A percentile compares a stretch with the other conserved stretches of the same genome.
phyloP scores from a whole-genome alignment of 2,113 vertebrate species.

The Brachirus orientalis region DNA sequence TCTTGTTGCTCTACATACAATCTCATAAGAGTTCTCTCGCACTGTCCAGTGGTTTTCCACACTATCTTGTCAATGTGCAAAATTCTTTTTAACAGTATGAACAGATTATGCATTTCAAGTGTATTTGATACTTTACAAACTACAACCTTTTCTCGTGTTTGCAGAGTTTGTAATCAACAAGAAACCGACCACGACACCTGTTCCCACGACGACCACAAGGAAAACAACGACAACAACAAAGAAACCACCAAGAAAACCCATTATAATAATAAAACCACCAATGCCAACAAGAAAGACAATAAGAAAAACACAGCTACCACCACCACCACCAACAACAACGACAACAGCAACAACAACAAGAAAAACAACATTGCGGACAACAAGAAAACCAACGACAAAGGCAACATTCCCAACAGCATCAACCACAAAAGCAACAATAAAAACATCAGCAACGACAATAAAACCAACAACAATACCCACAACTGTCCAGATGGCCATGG shows the following conservation, averaged over 20 bases:
- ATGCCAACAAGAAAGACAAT: constrained; percentile 55
- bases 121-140: background rate
- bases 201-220: constrained; percentile 63
- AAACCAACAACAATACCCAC: constrained; percentile 31
- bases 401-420: constrained; percentile 28
- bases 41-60: too few relatives aligned
- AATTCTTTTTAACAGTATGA: too few relatives aligned
- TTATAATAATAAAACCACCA: constrained; percentile 53
- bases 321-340: constrained; percentile 1
- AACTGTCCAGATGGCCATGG: constrained; percentile 39
- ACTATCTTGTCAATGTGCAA: too few relatives aligned
- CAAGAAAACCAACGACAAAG: constrained; percentile 13
- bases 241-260: constrained; percentile 20
- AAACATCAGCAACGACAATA: constrained; percentile 44
- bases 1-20: too few relatives aligned
- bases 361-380: background rate
- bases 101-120: too few relatives aligned
- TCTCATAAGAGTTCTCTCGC: too few relatives aligned
- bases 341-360: constrained; percentile 3
- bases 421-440: constrained; percentile 40
- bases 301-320: constrained; percentile 7
- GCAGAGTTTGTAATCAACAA: constrained; percentile 83
- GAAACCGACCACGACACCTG: constrained; percentile 75
- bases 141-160: constrained; percentile 16
- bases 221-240: constrained; percentile 54